Percentiles rank a stretch among this genome's conserved stretches.
Conservation (phyloP, 2,797 vertebrate species). For the Peromyscus attwateri region DNA sequence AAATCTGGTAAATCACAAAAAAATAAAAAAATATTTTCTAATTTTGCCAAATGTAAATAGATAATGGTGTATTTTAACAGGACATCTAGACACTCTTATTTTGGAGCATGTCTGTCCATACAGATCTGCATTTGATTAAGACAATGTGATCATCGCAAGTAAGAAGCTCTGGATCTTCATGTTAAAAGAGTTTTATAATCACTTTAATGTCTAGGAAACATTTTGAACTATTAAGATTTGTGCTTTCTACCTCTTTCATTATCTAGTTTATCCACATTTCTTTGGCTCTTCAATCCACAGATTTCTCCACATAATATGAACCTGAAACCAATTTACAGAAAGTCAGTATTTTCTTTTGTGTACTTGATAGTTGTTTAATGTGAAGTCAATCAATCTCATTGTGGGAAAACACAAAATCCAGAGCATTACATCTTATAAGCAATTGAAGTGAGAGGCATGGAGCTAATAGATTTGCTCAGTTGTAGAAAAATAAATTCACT, state of each 20-base stretch:
- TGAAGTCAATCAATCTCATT: fast-evolving
- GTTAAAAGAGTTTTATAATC: neutral
- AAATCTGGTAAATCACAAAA: too few relatives aligned
- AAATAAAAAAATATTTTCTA: too few relatives aligned
- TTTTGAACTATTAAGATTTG: neutral
- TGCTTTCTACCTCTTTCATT: neutral
- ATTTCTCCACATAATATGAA: neutral
- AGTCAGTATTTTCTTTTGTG: too few relatives aligned
- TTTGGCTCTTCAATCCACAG: neutral
- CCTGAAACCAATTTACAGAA: neutral
- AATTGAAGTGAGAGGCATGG: neutral
- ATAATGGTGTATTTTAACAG: neutral
- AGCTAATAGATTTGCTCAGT: neutral
- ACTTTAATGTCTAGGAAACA: neutral
- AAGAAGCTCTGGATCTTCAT: neutral
- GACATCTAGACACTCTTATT: neutral
- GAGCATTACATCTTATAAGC: neutral
- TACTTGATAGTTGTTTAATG: neutral
- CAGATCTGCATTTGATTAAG: neutral
- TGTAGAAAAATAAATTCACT: neutral
- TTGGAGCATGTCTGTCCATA: neutral
- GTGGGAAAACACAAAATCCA: neutral
- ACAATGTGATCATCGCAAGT: too few relatives aligned
- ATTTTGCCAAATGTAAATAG: too few relatives aligned
- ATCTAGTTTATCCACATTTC: neutral